Percentiles rank a stretch among this genome's conserved stretches.
Conservation (phyloP, 2,797 vertebrate genomes). For the Ispidina lecontei region DNA sequence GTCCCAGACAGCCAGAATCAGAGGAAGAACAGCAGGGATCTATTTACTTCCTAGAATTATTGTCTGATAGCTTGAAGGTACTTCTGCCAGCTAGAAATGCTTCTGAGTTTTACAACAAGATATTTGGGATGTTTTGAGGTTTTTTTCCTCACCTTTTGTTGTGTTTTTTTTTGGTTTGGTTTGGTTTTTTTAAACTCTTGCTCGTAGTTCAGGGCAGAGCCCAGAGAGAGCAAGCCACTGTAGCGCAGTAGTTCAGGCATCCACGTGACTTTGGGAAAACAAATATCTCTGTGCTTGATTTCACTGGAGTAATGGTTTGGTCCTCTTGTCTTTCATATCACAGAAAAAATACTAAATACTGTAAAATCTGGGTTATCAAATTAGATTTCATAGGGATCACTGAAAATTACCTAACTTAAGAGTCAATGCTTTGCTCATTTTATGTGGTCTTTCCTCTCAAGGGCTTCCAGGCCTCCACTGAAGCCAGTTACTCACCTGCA, state of each 20-base stretch:
- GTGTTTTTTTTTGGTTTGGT: too few relatives aligned
- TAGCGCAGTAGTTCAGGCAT: neutral
- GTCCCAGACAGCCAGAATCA: conserved; percentile 44
- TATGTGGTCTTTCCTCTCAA: neutral
- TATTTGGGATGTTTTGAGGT: neutral
- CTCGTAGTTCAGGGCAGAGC: neutral
- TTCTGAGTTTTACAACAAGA: conserved; percentile 16
- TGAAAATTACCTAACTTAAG: neutral
- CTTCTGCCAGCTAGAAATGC: neutral
- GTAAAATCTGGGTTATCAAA: neutral
- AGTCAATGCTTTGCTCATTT: neutral
- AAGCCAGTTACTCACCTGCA: conserved; percentile 79
- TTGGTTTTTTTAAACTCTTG: neutral
- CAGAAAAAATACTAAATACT: neutral
- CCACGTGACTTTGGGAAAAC: neutral
- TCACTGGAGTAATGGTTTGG: neutral
- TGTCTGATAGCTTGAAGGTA: conserved; percentile 13
- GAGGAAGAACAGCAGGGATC: conserved; percentile 57
- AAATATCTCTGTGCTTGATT: neutral
- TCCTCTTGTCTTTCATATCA: neutral
- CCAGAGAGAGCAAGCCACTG: neutral
- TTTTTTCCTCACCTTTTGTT: neutral
- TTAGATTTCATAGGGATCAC: neutral
- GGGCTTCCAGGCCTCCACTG: neutral
- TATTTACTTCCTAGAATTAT: conserved; percentile 67